Conservation (phyloP, 2,888 invertebrate species). For the Pycnomerus fuliginosus region DNA sequence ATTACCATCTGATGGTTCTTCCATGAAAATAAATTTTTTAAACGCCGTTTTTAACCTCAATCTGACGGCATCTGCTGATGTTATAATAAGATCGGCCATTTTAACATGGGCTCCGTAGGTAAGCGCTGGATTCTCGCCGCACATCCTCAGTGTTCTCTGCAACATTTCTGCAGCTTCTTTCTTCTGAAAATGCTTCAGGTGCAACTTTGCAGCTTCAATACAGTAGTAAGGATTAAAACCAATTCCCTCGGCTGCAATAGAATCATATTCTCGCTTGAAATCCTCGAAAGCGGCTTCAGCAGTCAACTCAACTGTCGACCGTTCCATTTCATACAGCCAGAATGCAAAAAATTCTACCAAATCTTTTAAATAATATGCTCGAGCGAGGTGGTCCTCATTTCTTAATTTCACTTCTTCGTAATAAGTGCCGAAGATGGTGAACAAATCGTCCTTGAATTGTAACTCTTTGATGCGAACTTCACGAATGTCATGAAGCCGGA, state of each 20-base stretch:
- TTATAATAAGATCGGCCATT: conserved; percentile 3
- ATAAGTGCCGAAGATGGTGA: not conserved
- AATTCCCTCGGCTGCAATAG: conserved; percentile 1
- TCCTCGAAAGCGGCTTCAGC: not conserved
- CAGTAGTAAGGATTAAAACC: conserved; percentile 6
- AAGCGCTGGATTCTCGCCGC: not conserved
- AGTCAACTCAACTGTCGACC: not conserved
- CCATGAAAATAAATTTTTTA: too few species aligned
- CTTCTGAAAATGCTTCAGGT: conserved; percentile 2
- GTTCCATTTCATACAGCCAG: conserved; percentile 7
- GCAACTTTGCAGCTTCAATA: conserved; percentile 1
- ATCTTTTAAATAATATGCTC: conserved; percentile 7
- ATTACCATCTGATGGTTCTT: too few species aligned
- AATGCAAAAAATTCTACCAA: conserved; percentile 21
- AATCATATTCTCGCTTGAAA: not conserved
- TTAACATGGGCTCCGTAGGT: conserved; percentile 5
- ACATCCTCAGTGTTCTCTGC: not conserved
- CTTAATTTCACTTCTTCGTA: not conserved
- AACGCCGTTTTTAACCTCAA: conserved; percentile 5
- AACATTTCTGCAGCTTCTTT: not conserved
- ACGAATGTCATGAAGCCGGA: too few species aligned
- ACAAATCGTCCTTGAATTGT: conserved; percentile 1
- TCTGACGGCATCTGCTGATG: not conserved
- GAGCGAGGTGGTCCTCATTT: not conserved
- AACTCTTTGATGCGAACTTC: conserved; percentile 4